phyloP scores from a whole-genome alignment of 2,113 vertebrate genomes.

The Sapayoa aenigma region DNA sequence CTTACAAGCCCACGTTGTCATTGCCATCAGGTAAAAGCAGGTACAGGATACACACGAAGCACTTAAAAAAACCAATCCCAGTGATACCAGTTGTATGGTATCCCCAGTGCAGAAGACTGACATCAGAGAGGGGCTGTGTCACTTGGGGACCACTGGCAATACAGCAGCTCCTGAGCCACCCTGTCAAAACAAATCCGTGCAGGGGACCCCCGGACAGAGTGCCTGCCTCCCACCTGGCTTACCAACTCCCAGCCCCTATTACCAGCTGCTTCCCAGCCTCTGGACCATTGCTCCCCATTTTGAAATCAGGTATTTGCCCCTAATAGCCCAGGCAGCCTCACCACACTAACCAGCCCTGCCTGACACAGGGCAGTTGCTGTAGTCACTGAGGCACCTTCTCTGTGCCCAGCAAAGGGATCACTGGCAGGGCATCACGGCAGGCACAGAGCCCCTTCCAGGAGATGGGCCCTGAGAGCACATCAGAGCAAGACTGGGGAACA shows the following conservation, averaged over 20 bases:
- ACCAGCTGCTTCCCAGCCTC: background rate
- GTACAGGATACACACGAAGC: fast-evolving
- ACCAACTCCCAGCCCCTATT: background rate
- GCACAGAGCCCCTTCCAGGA: background rate
- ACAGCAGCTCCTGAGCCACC: background rate
- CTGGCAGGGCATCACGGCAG: background rate
- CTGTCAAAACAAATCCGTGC: background rate
- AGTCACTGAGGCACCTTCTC: background rate
- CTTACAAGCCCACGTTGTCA: background rate
- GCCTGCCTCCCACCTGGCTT: background rate
- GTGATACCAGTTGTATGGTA: background rate
- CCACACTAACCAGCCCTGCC: background rate
- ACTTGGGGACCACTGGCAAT: fast-evolving
- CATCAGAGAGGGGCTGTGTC: background rate
- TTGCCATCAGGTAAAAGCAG: background rate
- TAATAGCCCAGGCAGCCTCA: background rate
- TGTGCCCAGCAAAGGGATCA: background rate
- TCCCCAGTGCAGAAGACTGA: background rate
- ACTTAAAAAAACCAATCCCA: background rate
- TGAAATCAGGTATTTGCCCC: background rate
- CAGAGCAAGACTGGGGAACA: fast-evolving
- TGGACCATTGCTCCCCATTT: background rate
- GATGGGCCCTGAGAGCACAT: fast-evolving
- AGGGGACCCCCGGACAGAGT: background rate
- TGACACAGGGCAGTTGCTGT: background rate